Percentiles rank a stretch among this genome's conserved stretches.
Conservation (phyloP, 64 coral and sea anemone genomes). For the Stichodactyla mertensii region DNA sequence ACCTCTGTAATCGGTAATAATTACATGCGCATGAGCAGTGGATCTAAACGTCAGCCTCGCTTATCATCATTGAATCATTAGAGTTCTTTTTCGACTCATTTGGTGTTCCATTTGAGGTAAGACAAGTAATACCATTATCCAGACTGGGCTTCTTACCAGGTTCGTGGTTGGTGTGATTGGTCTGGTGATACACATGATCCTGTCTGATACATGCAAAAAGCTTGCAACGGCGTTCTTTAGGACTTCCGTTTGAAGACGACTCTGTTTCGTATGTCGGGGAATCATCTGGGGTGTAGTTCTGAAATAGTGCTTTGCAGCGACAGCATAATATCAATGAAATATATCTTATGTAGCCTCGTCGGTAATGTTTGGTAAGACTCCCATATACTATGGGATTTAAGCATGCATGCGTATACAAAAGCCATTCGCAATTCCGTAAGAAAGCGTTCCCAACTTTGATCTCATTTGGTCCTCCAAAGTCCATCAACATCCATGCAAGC, state of each 20-base stretch:
- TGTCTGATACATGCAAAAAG: not conserved
- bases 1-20: not conserved
- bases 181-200: not conserved
- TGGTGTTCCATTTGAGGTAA: not conserved
- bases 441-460: conserved; percentile 8
- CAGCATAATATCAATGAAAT: conserved; percentile 40
- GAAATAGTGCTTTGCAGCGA: conserved; percentile 2
- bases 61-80: not conserved
- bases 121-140: not conserved
- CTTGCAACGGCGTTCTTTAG: not conserved
- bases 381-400: conserved; percentile 73
- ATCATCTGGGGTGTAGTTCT: not conserved
- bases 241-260: not conserved
- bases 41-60: not conserved
- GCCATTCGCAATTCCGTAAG: conserved; percentile 7
- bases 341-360: conserved; percentile 60
- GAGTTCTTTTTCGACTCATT: not conserved
- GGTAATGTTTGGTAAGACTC: conserved; percentile 51
- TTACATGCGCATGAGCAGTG: not conserved
- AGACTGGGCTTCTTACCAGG: not conserved
- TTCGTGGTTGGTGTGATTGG: not conserved
- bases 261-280: not conserved
- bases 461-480: conserved; percentile 43
- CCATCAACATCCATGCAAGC: conserved; percentile 40
- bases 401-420: conserved; percentile 56